Conservation (phyloP, 1,140 invertebrate genomes). For the Hylaeus volcanicus region DNA sequence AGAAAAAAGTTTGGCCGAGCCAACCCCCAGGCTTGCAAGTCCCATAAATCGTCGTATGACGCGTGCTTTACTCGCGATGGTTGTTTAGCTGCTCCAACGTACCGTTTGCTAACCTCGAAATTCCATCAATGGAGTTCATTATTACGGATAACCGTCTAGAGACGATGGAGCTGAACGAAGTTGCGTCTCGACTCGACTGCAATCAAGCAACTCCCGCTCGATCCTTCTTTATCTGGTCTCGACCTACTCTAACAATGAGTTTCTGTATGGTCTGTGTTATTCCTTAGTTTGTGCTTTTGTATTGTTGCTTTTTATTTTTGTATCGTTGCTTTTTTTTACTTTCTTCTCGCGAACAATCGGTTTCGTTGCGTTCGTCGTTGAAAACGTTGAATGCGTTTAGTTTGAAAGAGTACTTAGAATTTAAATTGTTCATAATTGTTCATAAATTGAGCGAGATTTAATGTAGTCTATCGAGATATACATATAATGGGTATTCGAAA, state of each 20-base stretch:
- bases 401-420: too few relatives aligned
- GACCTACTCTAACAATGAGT: background rate
- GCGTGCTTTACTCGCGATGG: background rate
- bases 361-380: too few relatives aligned
- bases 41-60: conserved; percentile 7
- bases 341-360: too few relatives aligned
- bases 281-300: too few relatives aligned
- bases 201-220: background rate
- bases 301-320: too few relatives aligned
- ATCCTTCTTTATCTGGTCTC: background rate
- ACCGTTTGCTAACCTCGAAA: conserved; percentile 7
- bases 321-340: too few relatives aligned
- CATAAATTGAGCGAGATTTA: too few relatives aligned
- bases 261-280: too few relatives aligned
- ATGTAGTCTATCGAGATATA: too few relatives aligned
- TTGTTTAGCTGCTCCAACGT: background rate
- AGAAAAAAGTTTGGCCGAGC: background rate
- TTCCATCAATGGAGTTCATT: conserved; percentile 18
- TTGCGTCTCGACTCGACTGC: background rate
- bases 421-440: too few relatives aligned
- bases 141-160: background rate
- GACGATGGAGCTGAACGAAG: conserved; percentile 11
- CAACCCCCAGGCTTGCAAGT: background rate
- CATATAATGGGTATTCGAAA: too few relatives aligned
- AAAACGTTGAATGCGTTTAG: too few relatives aligned